phyloP scores from a whole-genome alignment of 1,140 invertebrate genomes.

The Macrobrachium rosenbergii region DNA sequence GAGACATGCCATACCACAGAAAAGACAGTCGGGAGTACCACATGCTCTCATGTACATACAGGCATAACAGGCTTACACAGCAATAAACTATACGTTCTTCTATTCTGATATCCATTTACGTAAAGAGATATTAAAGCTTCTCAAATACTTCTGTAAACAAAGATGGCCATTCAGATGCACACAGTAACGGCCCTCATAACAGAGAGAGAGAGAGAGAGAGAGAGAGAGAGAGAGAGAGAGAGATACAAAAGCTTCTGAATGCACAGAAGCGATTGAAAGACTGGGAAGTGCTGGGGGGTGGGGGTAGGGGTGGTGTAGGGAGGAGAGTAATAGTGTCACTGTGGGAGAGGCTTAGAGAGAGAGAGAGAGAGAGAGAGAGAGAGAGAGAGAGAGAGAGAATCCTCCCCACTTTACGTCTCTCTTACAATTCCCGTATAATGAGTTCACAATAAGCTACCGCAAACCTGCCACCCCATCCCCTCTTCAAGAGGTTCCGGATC shows the following conservation, averaged over 20 bases:
- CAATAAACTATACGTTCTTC: no score
- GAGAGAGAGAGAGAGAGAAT: conserved; percentile 25
- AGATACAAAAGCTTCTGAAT: neutral
- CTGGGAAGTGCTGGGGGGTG: no score
- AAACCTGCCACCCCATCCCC: neutral
- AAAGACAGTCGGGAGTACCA: no score
- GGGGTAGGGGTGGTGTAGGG: no score
- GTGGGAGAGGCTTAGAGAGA: conserved; percentile 19
- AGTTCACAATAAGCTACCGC: neutral
- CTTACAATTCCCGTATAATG: conserved; percentile 1
- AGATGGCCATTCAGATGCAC: neutral
- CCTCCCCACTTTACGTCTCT: neutral
- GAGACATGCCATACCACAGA: no score
- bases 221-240: conserved; percentile 26
- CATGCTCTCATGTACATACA: no score
- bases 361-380: conserved; percentile 32
- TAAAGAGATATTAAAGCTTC: no score
- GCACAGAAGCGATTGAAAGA: no score
- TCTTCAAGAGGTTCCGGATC: neutral
- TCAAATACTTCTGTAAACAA: no score
- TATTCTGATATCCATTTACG: no score
- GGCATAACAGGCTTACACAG: no score
- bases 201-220: no score
- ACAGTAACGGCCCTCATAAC: neutral
- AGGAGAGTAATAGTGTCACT: neutral